These are phyloP conservation scores for Leptopilina drosophilae DNA, from an alignment of 2,888 invertebrate species.

Conservation along the genomic window DNA sequence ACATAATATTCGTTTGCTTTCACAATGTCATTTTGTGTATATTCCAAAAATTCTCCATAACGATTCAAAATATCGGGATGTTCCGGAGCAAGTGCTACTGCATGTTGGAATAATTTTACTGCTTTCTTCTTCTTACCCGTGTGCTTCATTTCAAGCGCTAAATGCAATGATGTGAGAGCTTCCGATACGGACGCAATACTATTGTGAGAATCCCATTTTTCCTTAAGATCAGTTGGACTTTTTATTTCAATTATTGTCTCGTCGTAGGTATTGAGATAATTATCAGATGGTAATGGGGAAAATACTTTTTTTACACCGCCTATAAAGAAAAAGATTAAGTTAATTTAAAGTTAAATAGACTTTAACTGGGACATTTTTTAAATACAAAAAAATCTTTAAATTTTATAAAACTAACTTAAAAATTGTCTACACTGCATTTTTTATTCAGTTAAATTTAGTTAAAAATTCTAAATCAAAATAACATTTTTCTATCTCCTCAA, in stretches of 20 bases:
- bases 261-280: conserved; percentile 65
- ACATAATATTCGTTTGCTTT: conserved; percentile 94
- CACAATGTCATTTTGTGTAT: conserved; percentile 89
- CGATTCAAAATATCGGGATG: conserved; percentile 95
- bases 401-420: too few species aligned
- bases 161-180: conserved; percentile 89
- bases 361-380: too few species aligned
- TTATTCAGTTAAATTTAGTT: too few species aligned
- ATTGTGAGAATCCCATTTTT: conserved; percentile 54
- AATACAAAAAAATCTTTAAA: too few species aligned
- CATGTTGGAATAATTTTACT: conserved; percentile 91
- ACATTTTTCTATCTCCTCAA: too few species aligned
- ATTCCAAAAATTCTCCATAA: conserved; percentile 95
- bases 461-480: too few species aligned
- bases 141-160: conserved; percentile 90
- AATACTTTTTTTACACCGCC: conserved; percentile 58
- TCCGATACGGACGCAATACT: conserved; percentile 80
- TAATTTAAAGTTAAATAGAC: too few species aligned
- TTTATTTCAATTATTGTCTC: conserved; percentile 60
- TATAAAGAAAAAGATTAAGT: conserved; percentile 32
- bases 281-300: conserved; percentile 66
- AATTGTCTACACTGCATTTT: too few species aligned
- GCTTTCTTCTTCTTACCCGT: conserved; percentile 92
- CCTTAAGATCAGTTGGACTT: conserved; percentile 57
- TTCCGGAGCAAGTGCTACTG: conserved; percentile 92